Percentiles rank a stretch among this genome's conserved stretches.
Conservation (phyloP, 2,797 vertebrate species). For the Notoglanidium macrostoma region DNA sequence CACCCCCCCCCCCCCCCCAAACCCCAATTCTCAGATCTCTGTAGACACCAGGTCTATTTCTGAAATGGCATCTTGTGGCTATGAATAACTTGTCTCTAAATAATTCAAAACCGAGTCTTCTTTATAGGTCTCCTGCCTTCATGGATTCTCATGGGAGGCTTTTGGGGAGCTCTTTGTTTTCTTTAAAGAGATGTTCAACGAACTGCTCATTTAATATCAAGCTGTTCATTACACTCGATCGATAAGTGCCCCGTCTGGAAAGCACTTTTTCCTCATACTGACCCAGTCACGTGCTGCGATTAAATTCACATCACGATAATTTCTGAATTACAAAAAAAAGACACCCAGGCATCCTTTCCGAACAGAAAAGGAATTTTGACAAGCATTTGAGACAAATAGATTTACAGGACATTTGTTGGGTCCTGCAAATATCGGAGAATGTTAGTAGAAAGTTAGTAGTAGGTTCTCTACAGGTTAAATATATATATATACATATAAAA, state of each 20-base stretch:
- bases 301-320: neutral
- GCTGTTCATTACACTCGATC: neutral
- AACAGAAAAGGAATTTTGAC: neutral
- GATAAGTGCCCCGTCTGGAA: neutral
- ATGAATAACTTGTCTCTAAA: slow-evolving; percentile 43
- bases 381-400: neutral
- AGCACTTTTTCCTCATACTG: neutral
- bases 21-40: neutral
- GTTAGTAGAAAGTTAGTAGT: neutral
- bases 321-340: neutral
- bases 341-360: neutral
- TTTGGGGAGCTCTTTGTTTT: slow-evolving; percentile 2
- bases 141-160: slow-evolving; percentile 21
- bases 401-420: neutral
- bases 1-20: neutral
- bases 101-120: slow-evolving; percentile 36
- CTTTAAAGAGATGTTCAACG: neutral
- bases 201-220: slow-evolving; percentile 3
- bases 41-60: slow-evolving; percentile 39
- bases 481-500: no score
- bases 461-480: no score
- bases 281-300: neutral
- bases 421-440: neutral
- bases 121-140: slow-evolving; percentile 26
- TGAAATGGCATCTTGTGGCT: slow-evolving; percentile 33